Conservation (phyloP, 2,888 invertebrate genomes). For the Lucinisca nassula region DNA sequence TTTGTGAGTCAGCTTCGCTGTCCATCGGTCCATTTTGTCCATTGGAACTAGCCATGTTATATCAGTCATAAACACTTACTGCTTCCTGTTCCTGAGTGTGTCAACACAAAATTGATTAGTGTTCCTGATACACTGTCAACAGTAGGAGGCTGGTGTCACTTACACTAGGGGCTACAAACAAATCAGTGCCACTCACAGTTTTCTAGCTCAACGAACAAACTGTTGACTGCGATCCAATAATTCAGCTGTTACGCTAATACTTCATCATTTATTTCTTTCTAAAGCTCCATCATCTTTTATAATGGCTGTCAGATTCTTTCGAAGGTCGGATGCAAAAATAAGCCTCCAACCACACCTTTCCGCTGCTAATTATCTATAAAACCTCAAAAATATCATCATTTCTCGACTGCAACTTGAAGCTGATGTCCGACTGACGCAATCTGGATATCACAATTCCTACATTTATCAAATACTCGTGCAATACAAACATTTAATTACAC, state of each 20-base stretch:
- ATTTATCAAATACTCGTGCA: neutral
- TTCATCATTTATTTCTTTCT: no score
- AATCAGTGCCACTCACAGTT: no score
- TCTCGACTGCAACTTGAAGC: neutral
- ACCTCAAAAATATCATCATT: neutral
- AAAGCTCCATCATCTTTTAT: neutral
- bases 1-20: conserved; percentile 50
- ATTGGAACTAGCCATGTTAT: conserved; percentile 54
- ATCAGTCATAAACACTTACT: neutral
- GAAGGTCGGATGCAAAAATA: neutral
- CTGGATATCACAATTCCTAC: neutral
- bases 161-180: no score
- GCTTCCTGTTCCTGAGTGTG: no score
- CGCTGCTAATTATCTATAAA: neutral
- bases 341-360: conserved; percentile 4
- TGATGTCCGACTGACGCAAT: neutral
- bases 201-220: no score
- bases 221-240: no score
- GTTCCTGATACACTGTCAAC: neutral
- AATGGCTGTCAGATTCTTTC: neutral
- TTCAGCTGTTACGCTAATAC: no score
- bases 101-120: conserved; percentile 14
- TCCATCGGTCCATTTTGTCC: conserved; percentile 50
- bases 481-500: neutral
- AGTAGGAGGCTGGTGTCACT: neutral